These are phyloP conservation scores for Pollachius pollachius DNA, from an alignment of 2,113 vertebrate genomes.

Conservation along the genomic window DNA sequence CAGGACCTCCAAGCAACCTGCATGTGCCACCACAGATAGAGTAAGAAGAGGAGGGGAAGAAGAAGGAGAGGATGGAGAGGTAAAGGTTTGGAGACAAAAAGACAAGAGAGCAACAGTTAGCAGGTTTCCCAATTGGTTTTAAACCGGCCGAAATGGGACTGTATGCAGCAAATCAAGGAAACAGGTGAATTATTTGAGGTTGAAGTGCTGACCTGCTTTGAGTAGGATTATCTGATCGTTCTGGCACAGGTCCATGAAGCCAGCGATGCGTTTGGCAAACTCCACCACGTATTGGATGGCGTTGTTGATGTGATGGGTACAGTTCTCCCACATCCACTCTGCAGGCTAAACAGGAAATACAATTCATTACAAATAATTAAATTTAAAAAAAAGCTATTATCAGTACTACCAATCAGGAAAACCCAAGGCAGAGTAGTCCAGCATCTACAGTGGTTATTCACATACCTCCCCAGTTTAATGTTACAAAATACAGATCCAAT, in stretches of 20 bases:
- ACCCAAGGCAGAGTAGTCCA: too few relatives aligned
- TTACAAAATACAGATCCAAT: background rate
- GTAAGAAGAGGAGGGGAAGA: too few relatives aligned
- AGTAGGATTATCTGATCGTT: slow-evolving; percentile 88
- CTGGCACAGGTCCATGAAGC: slow-evolving; percentile 90
- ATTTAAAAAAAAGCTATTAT: background rate
- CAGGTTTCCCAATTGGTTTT: slow-evolving; percentile 29
- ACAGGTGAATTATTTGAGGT: background rate
- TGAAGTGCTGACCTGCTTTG: slow-evolving; percentile 80
- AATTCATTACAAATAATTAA: background rate
- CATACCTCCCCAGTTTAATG: too few relatives aligned
- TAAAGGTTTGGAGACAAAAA: slow-evolving; percentile 63
- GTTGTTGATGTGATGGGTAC: slow-evolving; percentile 83
- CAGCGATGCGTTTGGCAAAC: slow-evolving; percentile 85
- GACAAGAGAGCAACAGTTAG: slow-evolving; percentile 58
- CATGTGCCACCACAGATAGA: slow-evolving; percentile 49
- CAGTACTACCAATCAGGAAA: background rate
- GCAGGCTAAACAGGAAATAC: slow-evolving; percentile 67
- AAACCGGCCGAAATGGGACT: too few relatives aligned
- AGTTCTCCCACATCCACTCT: slow-evolving; percentile 87
- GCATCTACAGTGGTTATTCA: too few relatives aligned
- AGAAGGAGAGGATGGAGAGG: slow-evolving; percentile 29
- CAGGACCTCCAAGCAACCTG: slow-evolving; percentile 88
- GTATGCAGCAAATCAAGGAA: too few relatives aligned
- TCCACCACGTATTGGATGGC: slow-evolving; percentile 89